Conservation (phyloP, 2,888 invertebrate genomes). For the Platypus cylindrus region DNA sequence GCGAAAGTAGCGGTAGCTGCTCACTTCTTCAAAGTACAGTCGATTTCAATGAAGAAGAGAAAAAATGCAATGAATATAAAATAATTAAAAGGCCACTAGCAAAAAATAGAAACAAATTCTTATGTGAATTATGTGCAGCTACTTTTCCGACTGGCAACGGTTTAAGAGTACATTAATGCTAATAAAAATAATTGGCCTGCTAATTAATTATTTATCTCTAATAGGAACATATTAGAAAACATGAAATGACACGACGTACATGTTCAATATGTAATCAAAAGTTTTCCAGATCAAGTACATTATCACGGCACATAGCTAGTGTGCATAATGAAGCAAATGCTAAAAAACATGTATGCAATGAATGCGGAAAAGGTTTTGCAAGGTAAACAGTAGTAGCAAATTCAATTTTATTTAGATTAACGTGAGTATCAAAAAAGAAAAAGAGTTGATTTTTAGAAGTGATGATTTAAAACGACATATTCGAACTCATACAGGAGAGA, state of each 20-base stretch:
- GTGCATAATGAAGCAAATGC: constrained; percentile 27
- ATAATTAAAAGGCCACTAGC: neutral
- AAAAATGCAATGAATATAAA: too few relatives aligned
- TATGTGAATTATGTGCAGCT: constrained; percentile 30
- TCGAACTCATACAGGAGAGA: constrained; percentile 34
- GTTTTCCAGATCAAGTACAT: constrained; percentile 35
- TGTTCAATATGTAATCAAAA: constrained; percentile 34
- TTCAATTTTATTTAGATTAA: too few relatives aligned
- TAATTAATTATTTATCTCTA: neutral
- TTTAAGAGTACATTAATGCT: constrained; percentile 25
- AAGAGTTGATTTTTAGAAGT: constrained; percentile 23
- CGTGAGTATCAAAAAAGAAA: too few relatives aligned
- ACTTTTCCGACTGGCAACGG: constrained; percentile 31
- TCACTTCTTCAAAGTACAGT: too few relatives aligned
- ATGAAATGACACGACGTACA: neutral
- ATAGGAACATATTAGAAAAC: neutral
- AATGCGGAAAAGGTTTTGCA: constrained; percentile 33
- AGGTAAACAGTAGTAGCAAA: too few relatives aligned
- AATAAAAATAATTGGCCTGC: neutral
- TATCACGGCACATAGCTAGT: constrained; percentile 30
- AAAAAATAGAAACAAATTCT: too few relatives aligned
- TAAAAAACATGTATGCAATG: constrained; percentile 32
- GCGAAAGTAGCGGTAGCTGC: constrained; percentile 8
- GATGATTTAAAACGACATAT: constrained; percentile 33
- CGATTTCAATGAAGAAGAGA: constrained; percentile 5